Conservation (phyloP, 2,888 invertebrate genomes). For the Pandemis corylana region DNA sequence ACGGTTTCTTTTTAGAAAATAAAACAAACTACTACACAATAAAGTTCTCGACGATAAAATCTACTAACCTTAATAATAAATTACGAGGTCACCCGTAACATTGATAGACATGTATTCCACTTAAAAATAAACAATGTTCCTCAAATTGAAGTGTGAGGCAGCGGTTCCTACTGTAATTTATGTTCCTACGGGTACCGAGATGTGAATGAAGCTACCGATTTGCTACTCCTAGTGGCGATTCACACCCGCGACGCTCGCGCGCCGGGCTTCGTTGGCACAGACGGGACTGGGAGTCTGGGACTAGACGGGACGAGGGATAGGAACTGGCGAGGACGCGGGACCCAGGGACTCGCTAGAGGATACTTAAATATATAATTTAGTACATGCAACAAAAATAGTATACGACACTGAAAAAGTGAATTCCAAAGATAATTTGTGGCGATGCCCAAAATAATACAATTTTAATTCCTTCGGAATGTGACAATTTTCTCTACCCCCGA, state of each 20-base stretch:
- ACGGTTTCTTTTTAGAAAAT: conserved; percentile 79
- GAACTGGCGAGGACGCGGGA: conserved; percentile 54
- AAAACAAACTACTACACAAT: conserved; percentile 71
- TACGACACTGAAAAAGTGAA: conserved; percentile 43
- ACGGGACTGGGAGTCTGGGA: conserved; percentile 80
- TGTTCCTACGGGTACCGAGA: conserved; percentile 62
- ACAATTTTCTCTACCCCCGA: conserved; percentile 71
- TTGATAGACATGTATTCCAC: conserved; percentile 73
- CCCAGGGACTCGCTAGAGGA: conserved; percentile 28
- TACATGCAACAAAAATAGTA: conserved; percentile 51
- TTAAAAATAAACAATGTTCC: conserved; percentile 69
- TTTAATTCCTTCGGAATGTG: conserved; percentile 80
- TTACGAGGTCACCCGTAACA: conserved; percentile 76
- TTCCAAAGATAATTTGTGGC: conserved; percentile 49
- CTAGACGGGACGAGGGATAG: conserved; percentile 79
- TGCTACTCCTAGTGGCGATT: conserved; percentile 36
- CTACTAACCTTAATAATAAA: conserved; percentile 83
- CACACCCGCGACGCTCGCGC: conserved; percentile 55
- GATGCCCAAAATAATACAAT: conserved; percentile 60
- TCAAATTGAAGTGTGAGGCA: conserved; percentile 61
- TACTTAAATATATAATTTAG: conserved; percentile 48
- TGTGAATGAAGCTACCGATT: conserved; percentile 49
- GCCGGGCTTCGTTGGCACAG: conserved; percentile 80
- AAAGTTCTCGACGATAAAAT: conserved; percentile 75
- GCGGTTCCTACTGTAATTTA: conserved; percentile 59